These are phyloP conservation scores for Coregonus ussuriensis DNA, from an alignment of 2,797 vertebrate species.

Conservation along the genomic window DNA sequence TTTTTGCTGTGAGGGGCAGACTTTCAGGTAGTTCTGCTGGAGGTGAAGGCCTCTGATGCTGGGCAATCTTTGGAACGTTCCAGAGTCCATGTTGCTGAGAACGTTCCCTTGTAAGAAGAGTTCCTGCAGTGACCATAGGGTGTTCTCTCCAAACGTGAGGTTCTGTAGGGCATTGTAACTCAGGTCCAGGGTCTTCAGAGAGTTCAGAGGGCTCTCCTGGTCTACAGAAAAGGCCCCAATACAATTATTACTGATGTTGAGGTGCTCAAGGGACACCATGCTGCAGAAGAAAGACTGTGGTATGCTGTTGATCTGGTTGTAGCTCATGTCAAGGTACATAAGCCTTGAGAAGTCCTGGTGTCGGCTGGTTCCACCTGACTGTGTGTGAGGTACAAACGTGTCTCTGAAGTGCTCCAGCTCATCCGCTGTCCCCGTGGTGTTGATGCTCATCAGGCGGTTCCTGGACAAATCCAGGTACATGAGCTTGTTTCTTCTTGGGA, in stretches of 20 bases:
- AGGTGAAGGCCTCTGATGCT: slow-evolving; percentile 81
- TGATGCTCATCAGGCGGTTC: slow-evolving; percentile 81
- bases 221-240: slow-evolving; percentile 73
- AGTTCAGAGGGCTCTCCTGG: slow-evolving; percentile 55
- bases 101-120: slow-evolving; percentile 83
- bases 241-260: slow-evolving; percentile 95
- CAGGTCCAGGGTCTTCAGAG: slow-evolving; percentile 79
- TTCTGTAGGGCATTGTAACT: slow-evolving; percentile 83
- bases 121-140: slow-evolving; percentile 70
- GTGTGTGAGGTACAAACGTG: slow-evolving; percentile 47
- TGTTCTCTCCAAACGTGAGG: slow-evolving; percentile 67
- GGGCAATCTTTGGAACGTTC: slow-evolving; percentile 78
- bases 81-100: slow-evolving; percentile 71
- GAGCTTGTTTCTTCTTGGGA: slow-evolving; percentile 80
- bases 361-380: slow-evolving; percentile 45
- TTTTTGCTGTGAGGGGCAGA: slow-evolving; percentile 70
- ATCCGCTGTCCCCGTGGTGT: slow-evolving; percentile 53
- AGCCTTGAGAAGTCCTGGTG: slow-evolving; percentile 65
- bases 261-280: slow-evolving; percentile 78
- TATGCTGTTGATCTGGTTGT: slow-evolving; percentile 85
- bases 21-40: slow-evolving; percentile 80
- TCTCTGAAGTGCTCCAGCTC: slow-evolving; percentile 58
- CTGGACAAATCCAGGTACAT: slow-evolving; percentile 85
- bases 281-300: slow-evolving; percentile 78
- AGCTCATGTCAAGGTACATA: slow-evolving; percentile 88